Evolutionary conservation across 2,797 vertebrate species (phyloP).

Genomic region (Huso huso): DNA sequence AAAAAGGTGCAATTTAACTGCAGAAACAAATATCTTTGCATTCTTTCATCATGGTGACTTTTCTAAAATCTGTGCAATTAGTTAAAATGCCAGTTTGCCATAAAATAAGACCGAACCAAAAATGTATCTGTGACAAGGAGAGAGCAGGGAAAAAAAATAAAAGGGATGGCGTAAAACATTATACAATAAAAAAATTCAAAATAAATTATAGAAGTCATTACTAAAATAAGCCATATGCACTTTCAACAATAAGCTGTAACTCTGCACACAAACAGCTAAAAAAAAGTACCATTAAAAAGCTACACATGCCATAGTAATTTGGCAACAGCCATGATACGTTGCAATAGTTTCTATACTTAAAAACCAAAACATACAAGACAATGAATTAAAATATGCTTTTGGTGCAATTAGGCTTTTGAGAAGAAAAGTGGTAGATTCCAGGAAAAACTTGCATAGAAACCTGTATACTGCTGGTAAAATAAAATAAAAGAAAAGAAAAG

Average conservation of each 20-base stretch:
- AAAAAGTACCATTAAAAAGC: slow-evolving; percentile 56
- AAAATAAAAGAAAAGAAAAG: slow-evolving; percentile 24
- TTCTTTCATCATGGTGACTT: background rate
- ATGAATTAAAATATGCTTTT: slow-evolving; percentile 34
- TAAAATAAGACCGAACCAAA: slow-evolving; percentile 45
- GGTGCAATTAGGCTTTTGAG: slow-evolving; percentile 37
- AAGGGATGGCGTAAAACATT: slow-evolving; percentile 55
- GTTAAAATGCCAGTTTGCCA: slow-evolving; percentile 28
- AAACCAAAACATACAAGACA: slow-evolving; percentile 42
- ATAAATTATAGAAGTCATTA: slow-evolving; percentile 72
- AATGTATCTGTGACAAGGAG: slow-evolving; percentile 62
- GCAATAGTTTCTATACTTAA: slow-evolving; percentile 36
- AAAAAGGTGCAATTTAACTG: background rate
- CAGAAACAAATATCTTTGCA: background rate
- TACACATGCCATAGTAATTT: slow-evolving; percentile 44
- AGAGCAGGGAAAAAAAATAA: slow-evolving; percentile 46
- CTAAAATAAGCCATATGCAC: slow-evolving; percentile 63
- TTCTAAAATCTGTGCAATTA: slow-evolving; percentile 11
- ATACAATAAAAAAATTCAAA: slow-evolving; percentile 54
- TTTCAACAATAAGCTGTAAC: slow-evolving; percentile 54
- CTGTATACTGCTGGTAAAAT: slow-evolving; percentile 32
- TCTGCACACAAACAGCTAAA: slow-evolving; percentile 46
- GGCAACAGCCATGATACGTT: slow-evolving; percentile 50
- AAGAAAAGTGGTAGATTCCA: background rate
- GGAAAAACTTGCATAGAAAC: slow-evolving; percentile 54